Percentiles rank a stretch among this genome's conserved stretches.
Conservation (phyloP, 2,888 invertebrate genomes). For the Protodeltote pygarga region DNA sequence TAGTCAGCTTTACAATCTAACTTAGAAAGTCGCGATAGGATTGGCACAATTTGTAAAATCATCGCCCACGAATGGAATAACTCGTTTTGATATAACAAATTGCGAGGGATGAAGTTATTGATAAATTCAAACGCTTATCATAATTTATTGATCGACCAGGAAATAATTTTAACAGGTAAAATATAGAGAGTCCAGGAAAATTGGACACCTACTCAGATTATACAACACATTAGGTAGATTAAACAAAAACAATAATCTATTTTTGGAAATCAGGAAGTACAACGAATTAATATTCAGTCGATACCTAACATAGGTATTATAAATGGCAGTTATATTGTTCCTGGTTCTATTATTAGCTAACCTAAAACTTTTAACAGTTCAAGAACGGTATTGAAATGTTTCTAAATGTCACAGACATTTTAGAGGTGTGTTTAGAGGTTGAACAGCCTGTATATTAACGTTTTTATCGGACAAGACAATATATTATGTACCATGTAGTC, state of each 20-base stretch:
- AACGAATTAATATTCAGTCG: constrained; percentile 1
- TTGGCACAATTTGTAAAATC: neutral
- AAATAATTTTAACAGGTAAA: constrained; percentile 12
- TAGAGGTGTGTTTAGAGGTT: constrained; percentile 36
- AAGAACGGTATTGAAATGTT: constrained; percentile 36
- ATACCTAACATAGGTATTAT: too few species aligned
- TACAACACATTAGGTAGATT: too few species aligned
- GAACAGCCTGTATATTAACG: constrained; percentile 11
- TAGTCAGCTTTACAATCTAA: neutral
- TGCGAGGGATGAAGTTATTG: neutral
- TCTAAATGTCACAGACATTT: constrained; percentile 42
- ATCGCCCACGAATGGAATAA: constrained; percentile 4
- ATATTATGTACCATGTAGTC: constrained; percentile 29
- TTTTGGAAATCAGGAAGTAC: constrained; percentile 29
- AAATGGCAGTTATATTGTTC: too few species aligned
- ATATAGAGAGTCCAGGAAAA: too few species aligned
- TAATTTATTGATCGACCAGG: constrained; percentile 17
- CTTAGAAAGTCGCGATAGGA: neutral
- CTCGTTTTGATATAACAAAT: constrained; percentile 14
- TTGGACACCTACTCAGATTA: too few species aligned
- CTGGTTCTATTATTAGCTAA: constrained; percentile 17
- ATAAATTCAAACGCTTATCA: constrained; percentile 1
- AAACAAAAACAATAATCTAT: neutral
- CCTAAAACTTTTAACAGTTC: constrained; percentile 16
- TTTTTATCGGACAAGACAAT: constrained; percentile 28